Conservation (phyloP, 2,888 invertebrate genomes). For the Caenorhabditis sp. region DNA sequence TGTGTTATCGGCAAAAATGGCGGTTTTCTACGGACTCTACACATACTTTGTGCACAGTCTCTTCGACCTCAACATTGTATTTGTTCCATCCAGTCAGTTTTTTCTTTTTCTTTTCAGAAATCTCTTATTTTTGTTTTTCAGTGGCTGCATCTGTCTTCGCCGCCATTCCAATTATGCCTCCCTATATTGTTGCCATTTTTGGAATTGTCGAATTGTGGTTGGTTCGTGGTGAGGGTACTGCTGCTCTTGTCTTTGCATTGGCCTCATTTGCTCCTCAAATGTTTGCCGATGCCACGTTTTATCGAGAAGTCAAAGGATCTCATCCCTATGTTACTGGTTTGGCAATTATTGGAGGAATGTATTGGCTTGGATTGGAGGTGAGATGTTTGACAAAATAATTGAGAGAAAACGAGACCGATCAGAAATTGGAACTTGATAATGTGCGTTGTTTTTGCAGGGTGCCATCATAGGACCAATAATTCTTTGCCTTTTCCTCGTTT, state of each 20-base stretch:
- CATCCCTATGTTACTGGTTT: constrained; percentile 96
- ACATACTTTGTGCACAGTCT: constrained; percentile 96
- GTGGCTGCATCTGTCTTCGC: constrained; percentile 90
- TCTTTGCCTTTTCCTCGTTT: constrained; percentile 91
- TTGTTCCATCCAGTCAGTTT: constrained; percentile 75
- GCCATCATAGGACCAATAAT: constrained; percentile 94
- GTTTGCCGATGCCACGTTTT: constrained; percentile 92
- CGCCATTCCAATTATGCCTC: constrained; percentile 93
- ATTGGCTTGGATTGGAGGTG: constrained; percentile 86
- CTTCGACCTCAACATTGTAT: constrained; percentile 90
- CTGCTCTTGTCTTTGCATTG: constrained; percentile 80
- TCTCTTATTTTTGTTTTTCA: constrained; percentile 72
- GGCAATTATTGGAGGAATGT: constrained; percentile 96
- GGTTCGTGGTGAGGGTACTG: constrained; percentile 72
- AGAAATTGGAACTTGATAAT: neutral
- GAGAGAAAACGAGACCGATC: neutral
- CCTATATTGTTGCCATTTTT: constrained; percentile 92
- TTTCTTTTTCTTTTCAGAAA: neutral
- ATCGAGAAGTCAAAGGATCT: constrained; percentile 93
- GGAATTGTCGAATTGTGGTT: constrained; percentile 94
- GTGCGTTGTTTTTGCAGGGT: constrained; percentile 78
- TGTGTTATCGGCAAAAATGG: constrained; percentile 93
- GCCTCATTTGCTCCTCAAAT: constrained; percentile 85
- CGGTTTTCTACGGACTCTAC: constrained; percentile 94
- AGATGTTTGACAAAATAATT: neutral